Evolutionary conservation across 2,888 invertebrate genomes (phyloP), one percentile per base, ranked within the genome.

Genomic region (Coleophora flavipennella): DNA sequence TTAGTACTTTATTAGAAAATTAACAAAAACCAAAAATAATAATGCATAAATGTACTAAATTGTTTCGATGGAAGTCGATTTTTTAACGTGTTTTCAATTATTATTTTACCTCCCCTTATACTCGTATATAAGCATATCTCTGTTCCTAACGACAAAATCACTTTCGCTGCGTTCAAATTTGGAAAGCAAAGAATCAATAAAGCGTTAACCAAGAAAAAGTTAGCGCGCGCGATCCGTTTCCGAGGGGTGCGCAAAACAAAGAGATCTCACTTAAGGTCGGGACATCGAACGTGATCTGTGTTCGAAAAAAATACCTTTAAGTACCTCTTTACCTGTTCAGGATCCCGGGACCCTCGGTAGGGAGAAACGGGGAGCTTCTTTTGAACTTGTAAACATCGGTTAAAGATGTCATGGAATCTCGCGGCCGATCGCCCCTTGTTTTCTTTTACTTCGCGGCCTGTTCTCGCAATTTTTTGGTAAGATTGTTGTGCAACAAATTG

Each of bases 271-370:
- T 84, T 81, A 81, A 71, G 64, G 55, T 45, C 43, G 50, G 42
- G 67, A 63, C 67, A 66, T 67, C 66, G 76, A 67, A 84, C 84
- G 84, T 84, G 84, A 84, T 84, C 84, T 67, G 83, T 75, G 78
- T 83, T 29, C 29, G 11, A 36, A 36, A 36, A n/a, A 36, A 36
- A 51, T 55, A 48, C 48, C 50, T 55, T 40, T 20, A 20, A 20
- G 20, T 20, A 20, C 20, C 20, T 20, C 20, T 20, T 20, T 20
- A 20, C 20, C 20, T 20, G 20, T 20, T 20, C 56, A 55, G 59
- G 20, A 20, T 3, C 6, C 20, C n/a, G n/a, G n/a, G 20, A 20
- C 20, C 20, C 20, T 20, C 20, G 3, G 20, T 3, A 20, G 20
- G 20, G 37, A 35, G 29, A 29, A 7, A 7, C 35, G 35, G 40